Evolutionary conservation across 35 echinoderm and acorn worm species (phyloP).

Genomic region (Lytechinus variegatus): DNA sequence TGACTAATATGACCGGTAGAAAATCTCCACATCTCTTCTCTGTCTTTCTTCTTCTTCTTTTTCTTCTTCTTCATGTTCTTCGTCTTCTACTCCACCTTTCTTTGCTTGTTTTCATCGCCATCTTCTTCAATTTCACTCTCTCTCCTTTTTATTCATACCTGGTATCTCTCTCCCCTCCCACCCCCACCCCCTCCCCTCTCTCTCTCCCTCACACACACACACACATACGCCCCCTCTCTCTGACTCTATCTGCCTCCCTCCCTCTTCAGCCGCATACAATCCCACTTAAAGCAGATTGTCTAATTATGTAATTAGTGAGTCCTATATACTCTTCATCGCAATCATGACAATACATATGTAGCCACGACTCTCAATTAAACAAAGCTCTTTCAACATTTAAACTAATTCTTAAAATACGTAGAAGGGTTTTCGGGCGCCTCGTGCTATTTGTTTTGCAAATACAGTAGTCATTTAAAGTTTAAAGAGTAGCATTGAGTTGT

Average conservation of each 20-base stretch:
- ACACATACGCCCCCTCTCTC: no score
- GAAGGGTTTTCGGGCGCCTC: neutral
- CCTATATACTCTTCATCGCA: neutral
- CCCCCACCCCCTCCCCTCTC: neutral
- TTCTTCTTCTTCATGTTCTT: neutral
- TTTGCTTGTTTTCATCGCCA: neutral
- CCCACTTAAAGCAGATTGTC: constrained; percentile 23
- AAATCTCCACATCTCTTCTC: no score
- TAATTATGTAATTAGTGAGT: constrained; percentile 43
- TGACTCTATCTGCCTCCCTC: neutral
- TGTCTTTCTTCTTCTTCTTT: no score
- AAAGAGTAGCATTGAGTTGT: neutral
- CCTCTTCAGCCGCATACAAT: neutral
- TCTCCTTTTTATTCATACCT: neutral
- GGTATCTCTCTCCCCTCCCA: neutral
- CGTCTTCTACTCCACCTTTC: neutral
- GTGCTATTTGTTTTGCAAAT: neutral
- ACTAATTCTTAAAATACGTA: neutral
- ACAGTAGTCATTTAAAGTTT: neutral
- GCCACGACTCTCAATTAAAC: neutral
- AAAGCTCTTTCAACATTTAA: constrained; percentile 15
- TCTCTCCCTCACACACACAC: no score
- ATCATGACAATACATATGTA: neutral
- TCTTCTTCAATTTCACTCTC: neutral
- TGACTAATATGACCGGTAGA: no score